These are phyloP conservation scores for Chaetoderma sp. DNA, from an alignment of 2,888 invertebrate species.

Conservation along the genomic window DNA sequence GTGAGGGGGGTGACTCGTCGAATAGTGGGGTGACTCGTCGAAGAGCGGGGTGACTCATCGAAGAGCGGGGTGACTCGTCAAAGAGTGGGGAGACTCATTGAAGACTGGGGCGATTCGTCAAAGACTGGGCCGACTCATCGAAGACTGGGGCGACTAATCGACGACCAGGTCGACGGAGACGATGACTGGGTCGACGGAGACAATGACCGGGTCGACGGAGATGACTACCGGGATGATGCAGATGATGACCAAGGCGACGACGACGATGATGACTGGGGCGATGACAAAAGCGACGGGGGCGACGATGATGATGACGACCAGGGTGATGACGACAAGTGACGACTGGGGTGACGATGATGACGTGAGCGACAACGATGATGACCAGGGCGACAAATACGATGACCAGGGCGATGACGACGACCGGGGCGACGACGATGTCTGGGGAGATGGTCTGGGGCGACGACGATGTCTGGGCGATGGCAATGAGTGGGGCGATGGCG, in stretches of 20 bases:
- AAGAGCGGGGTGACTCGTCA: too few species aligned
- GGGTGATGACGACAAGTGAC: constrained; percentile 10
- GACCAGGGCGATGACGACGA: constrained; percentile 7
- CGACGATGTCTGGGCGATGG: background rate
- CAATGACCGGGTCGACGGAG: constrained; percentile 8
- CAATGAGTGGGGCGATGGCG: constrained; percentile 4
- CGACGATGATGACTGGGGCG: constrained; percentile 14
- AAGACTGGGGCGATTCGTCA: too few species aligned
- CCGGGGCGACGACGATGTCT: background rate
- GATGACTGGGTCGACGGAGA: constrained; percentile 6
- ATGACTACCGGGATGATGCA: constrained; percentile 7
- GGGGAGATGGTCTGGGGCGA: background rate
- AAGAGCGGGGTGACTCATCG: too few species aligned
- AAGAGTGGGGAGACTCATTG: too few species aligned
- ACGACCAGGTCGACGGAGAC: constrained; percentile 12
- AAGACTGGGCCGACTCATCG: too few species aligned
- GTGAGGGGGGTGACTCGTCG: too few species aligned
- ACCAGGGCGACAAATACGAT: background rate
- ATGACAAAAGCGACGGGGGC: constrained; percentile 14
- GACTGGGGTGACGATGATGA: constrained; percentile 8
- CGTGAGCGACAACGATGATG: constrained; percentile 10
- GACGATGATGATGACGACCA: constrained; percentile 14
- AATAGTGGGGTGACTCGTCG: too few species aligned
- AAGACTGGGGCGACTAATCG: too few species aligned
- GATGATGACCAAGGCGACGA: constrained; percentile 11